Conservation (phyloP, 2,113 vertebrate genomes). For the Octodon degus region DNA sequence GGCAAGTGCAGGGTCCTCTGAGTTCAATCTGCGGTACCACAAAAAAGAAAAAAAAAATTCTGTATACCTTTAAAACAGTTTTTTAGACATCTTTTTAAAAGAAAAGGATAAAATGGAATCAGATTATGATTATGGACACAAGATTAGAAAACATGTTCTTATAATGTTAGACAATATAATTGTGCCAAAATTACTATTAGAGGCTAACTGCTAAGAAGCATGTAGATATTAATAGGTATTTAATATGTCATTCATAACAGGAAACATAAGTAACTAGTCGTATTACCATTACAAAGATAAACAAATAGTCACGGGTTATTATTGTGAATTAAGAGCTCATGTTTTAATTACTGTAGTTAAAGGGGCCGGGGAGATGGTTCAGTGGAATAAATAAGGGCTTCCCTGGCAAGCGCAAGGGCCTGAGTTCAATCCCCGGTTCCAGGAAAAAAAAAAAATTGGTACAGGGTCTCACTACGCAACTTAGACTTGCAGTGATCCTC, state of each 20-base stretch:
- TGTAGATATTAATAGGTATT: neutral
- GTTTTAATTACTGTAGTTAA: neutral
- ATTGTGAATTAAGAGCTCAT: neutral
- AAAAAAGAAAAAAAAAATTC: too few species aligned
- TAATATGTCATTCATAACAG: neutral
- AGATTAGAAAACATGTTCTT: neutral
- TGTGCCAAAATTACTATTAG: neutral
- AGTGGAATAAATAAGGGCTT: too few species aligned
- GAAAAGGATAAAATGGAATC: neutral
- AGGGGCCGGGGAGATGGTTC: too few species aligned
- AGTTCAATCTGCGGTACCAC: too few species aligned
- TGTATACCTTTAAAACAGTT: too few species aligned
- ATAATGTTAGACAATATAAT: neutral
- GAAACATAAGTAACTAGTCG: neutral
- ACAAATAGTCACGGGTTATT: neutral
- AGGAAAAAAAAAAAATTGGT: too few species aligned
- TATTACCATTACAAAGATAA: neutral
- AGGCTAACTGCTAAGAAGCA: neutral
- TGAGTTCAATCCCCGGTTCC: too few species aligned
- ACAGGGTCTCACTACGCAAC: too few species aligned
- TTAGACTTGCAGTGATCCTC: too few species aligned
- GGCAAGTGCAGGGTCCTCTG: too few species aligned
- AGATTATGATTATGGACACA: neutral
- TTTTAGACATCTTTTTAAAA: neutral
- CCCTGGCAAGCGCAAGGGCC: too few species aligned